phyloP scores from a whole-genome alignment of 2,797 vertebrate species.

The Notolabrus celidotus region DNA sequence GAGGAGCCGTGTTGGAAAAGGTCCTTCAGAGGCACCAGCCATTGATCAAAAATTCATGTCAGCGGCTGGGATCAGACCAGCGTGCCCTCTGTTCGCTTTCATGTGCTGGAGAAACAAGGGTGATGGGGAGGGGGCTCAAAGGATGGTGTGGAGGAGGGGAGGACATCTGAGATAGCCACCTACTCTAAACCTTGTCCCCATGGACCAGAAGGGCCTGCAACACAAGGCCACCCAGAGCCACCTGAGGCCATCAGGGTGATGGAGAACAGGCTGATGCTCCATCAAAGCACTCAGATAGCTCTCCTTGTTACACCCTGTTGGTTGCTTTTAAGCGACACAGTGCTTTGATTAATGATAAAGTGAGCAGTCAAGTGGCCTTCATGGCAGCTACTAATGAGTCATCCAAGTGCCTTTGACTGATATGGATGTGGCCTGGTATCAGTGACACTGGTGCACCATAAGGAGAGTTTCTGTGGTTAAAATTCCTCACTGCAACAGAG shows the following conservation, averaged over 20 bases:
- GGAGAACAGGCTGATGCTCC: constrained; percentile 61
- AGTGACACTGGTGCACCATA: constrained; percentile 26
- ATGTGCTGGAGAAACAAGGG: constrained; percentile 49
- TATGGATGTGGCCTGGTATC: constrained; percentile 61
- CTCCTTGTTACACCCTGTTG: constrained; percentile 57
- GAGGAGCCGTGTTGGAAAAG: constrained; percentile 70
- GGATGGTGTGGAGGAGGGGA: constrained; percentile 35
- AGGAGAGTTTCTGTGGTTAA: constrained; percentile 31
- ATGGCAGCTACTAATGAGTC: constrained; percentile 68
- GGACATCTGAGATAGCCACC: constrained; percentile 68
- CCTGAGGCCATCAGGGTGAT: constrained; percentile 47
- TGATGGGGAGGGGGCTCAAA: neutral
- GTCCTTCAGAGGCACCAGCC: constrained; percentile 68
- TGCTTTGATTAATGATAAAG: constrained; percentile 73
- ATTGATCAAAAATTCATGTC: constrained; percentile 85
- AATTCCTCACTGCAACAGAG: constrained; percentile 49
- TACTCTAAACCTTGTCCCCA: constrained; percentile 55
- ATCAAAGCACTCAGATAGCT: constrained; percentile 74
- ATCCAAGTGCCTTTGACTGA: constrained; percentile 55
- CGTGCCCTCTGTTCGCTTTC: constrained; percentile 72
- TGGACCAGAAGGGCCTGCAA: constrained; percentile 24
- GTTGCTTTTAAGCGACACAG: constrained; percentile 50
- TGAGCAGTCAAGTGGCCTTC: constrained; percentile 49
- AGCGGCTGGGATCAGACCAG: constrained; percentile 68
- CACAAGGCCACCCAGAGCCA: constrained; percentile 45